Evolutionary conservation across 2,797 vertebrate species (phyloP), one percentile per base, ranked within the genome.

Genomic region (Kryptolebias ocellatus): DNA sequence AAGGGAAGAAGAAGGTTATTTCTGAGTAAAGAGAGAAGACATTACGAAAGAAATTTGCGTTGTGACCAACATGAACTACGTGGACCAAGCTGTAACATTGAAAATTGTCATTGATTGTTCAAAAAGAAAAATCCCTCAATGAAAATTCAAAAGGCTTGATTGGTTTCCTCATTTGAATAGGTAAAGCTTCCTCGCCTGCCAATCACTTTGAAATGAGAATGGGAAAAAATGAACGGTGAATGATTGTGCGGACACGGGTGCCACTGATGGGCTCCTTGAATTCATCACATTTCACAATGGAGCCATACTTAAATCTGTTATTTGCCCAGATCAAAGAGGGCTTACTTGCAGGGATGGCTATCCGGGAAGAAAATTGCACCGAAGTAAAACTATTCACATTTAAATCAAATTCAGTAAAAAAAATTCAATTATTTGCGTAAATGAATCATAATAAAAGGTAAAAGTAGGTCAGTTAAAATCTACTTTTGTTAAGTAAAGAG

Each of bases 201-300:
- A 81, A 66, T 86, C 82, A 80, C 62, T 62, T 49, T 37, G 45
- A 78, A 50, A 51, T n/a, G 37, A 73, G 76, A 83, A 78, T 67
- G 47, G 67, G 59, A 73, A 56, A 7, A 73, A 60, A 83, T 74
- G 60, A 80, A 14, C 37, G 20, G 59, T 17, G 5, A 49, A 29
- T 12, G 76, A 76, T 70, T 31, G 54, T 44, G 60, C n/a, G 46
- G 53, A 67, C 76, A 72, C 64, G 6, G 28, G 52, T 75, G 73
- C 60, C 60, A 52, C 24, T 16, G 53, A 51, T 78, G 47, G 63
- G 72, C 64, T 68, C 57, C 27, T 34, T 47, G 44, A 67, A 79
- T 67, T 78, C 73, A 65, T 78, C 63, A 59, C 7, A 53, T 59
- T 60, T 68, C 49, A 79, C 64, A 80, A 81, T 73, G 44, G 62